Evolutionary conservation across 2,113 vertebrate species (phyloP).

Genomic region (Mus spicilegus): DNA sequence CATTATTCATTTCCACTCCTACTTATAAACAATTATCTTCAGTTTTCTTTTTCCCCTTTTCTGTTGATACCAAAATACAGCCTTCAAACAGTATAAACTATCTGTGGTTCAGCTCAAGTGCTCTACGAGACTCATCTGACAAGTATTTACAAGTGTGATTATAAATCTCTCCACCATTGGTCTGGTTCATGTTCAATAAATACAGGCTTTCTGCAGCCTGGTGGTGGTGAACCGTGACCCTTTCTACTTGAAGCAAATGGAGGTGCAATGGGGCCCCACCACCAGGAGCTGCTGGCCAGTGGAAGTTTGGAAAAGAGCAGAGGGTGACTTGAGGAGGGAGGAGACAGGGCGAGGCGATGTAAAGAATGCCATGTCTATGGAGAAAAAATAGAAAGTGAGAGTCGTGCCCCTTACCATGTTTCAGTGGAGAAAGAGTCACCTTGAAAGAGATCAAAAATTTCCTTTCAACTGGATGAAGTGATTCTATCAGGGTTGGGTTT

Average conservation of each 20-base stretch:
- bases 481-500: constrained; percentile 87
- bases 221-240: constrained; percentile 54
- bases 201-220: constrained; percentile 62
- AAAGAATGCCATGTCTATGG: constrained; percentile 43
- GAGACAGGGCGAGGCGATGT: background rate
- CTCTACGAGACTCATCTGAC: constrained; percentile 76
- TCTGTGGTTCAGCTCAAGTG: constrained; percentile 75
- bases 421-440: constrained; percentile 86
- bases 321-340: background rate
- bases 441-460: constrained; percentile 88
- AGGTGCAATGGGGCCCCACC: constrained; percentile 18
- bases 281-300: background rate
- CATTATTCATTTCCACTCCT: constrained; percentile 53
- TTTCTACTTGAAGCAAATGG: constrained; percentile 47
- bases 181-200: constrained; percentile 75
- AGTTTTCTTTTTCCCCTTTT: constrained; percentile 64
- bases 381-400: constrained; percentile 66
- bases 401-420: constrained; percentile 77
- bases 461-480: constrained; percentile 85
- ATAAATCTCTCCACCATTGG: constrained; percentile 67
- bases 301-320: constrained; percentile 49
- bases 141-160: constrained; percentile 80
- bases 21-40: constrained; percentile 78
- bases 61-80: constrained; percentile 73
- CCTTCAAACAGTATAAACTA: constrained; percentile 64